Evolutionary conservation across 2,888 invertebrate genomes (phyloP), one percentile per base, ranked within the genome.

Genomic region (Platynereis dumerilii): DNA sequence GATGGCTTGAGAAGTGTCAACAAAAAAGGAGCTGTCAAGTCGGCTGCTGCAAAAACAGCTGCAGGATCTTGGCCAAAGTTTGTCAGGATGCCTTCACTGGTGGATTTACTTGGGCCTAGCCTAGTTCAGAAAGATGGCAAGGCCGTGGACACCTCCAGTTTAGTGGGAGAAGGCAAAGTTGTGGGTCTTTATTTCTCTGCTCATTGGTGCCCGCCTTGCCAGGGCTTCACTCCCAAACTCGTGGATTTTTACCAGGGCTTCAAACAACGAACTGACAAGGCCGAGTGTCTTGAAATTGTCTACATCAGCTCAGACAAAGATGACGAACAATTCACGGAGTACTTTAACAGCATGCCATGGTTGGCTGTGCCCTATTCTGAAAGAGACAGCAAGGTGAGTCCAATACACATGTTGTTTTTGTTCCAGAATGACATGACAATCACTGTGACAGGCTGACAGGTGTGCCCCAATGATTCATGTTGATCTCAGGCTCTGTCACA

Each of bases 171-270:
- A 24, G 78, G 76, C 44, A 78, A 78, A 70, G 76, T 85, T 2
- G 76, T 85, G 10, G 86, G 84, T 2, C 74, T 87, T 24, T 87
- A 87, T 76, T 87, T 87, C 76, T 86, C 86, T 2, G 86, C 86
- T 24, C 85, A 86, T 72, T 87, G 87, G 87, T 87, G 87, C 73
- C 86, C 86, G 12, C 87, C 87, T 1, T 87, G 87, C 70, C 75
- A 85, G 34, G 75, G 74, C 27, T 87, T 87, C 74, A 86, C 86
- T 0, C 86, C 86, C 1, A 68, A 80, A 26, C 76, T 85, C 27
- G 77, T 72, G 20, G 80, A 85, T 42, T 86, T 84, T 72, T 86
- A 87, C 75, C 78, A 79, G 7, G 79, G 78, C 55, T 52, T 72
- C 48, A 78, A 83, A 45, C 74, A 74, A 2, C 67, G 69, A 12